Conservation (phyloP, 2,113 vertebrate genomes). For the Athene cunicularia region DNA sequence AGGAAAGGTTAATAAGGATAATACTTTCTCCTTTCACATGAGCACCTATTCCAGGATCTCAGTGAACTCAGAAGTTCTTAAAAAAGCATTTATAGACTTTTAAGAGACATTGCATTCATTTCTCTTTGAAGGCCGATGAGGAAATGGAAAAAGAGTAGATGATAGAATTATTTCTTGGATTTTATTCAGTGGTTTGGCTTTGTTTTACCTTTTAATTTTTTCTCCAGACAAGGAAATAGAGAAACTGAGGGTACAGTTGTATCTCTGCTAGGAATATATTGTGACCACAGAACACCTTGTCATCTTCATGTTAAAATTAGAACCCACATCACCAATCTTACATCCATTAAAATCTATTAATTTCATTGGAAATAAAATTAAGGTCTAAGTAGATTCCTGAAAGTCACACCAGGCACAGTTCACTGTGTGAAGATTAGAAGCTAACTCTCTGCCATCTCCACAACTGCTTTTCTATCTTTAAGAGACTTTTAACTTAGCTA, state of each 20-base stretch:
- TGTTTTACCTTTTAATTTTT: background rate
- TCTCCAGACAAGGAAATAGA: background rate
- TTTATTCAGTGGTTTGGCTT: background rate
- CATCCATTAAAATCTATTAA: background rate
- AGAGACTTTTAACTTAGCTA: background rate
- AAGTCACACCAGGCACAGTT: background rate
- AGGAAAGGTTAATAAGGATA: conserved; percentile 55
- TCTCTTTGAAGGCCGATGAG: background rate
- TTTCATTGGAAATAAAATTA: background rate
- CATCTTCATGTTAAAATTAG: background rate
- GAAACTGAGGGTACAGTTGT: background rate
- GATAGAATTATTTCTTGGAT: background rate
- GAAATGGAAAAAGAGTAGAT: background rate
- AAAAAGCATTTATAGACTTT: background rate
- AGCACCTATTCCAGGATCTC: background rate
- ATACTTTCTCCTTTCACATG: background rate
- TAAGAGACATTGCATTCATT: background rate
- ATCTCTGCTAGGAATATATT: background rate
- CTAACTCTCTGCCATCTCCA: background rate
- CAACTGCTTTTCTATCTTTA: background rate
- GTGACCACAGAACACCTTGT: background rate
- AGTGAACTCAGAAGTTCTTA: background rate
- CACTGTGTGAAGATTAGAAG: background rate
- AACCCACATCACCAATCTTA: background rate
- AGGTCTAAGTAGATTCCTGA: background rate